Conservation (phyloP, 64 coral and sea anemone species). For the Stylophora pistillata region DNA sequence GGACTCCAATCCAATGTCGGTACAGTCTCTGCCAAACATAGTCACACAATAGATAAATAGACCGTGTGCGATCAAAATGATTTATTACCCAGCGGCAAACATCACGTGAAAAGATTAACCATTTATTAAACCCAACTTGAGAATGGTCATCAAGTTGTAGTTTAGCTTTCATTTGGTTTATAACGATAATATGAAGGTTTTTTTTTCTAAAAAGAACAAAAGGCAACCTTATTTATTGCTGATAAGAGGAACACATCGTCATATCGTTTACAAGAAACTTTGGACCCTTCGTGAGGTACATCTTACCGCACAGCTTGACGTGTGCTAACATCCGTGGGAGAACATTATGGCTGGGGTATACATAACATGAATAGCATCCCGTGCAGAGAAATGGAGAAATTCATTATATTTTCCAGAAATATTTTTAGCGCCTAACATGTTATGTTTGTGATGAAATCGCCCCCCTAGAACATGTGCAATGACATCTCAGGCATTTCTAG, state of each 20-base stretch:
- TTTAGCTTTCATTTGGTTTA: neutral
- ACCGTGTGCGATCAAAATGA: no score
- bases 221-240: neutral
- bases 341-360: neutral
- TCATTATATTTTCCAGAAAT: neutral
- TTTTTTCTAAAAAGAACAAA: neutral
- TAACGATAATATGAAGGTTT: neutral
- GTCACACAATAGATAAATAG: no score
- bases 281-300: neutral
- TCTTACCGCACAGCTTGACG: neutral
- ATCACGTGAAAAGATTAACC: no score
- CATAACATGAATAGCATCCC: conserved; percentile 27
- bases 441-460: neutral
- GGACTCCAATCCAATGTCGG: no score
- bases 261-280: neutral
- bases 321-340: neutral
- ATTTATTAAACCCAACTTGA: no score
- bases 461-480: neutral
- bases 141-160: no score
- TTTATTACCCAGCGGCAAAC: no score
- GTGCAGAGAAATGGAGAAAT: neutral
- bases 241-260: neutral
- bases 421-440: neutral
- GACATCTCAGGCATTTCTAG: no score
- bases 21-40: no score